These are phyloP conservation scores for Hippoglossus stenolepis DNA, from an alignment of 2,113 vertebrate species.

Conservation along the genomic window DNA sequence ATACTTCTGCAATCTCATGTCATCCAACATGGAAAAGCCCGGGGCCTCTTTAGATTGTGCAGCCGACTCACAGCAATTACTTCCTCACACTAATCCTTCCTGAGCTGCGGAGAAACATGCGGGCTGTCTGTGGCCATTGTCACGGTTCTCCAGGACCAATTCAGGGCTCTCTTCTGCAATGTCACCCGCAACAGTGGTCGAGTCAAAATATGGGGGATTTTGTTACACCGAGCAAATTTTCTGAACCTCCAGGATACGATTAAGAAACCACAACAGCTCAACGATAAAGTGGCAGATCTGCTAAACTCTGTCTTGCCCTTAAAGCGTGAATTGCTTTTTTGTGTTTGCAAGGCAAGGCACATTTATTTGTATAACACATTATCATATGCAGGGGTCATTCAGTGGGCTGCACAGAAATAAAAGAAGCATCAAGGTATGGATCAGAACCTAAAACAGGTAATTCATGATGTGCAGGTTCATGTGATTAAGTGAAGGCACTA, in stretches of 20 bases:
- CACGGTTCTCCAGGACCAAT: constrained; percentile 44
- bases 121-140: constrained; percentile 44
- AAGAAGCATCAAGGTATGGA: too few relatives aligned
- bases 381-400: too few relatives aligned
- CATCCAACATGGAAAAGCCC: constrained; percentile 17
- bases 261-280: constrained; percentile 9
- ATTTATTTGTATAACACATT: too few relatives aligned
- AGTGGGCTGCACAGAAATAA: too few relatives aligned
- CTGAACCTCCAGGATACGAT: constrained; percentile 4
- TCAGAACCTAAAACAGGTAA: too few relatives aligned
- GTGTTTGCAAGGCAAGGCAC: too few relatives aligned
- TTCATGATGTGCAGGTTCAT: too few relatives aligned
- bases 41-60: constrained; percentile 42
- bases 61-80: constrained; percentile 26
- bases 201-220: constrained; percentile 20
- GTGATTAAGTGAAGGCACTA: too few relatives aligned
- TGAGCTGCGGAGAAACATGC: constrained; percentile 52
- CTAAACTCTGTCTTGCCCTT: too few relatives aligned
- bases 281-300: neutral
- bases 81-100: constrained; percentile 53
- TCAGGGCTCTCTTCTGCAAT: constrained; percentile 23
- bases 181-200: neutral
- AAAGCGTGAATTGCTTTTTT: too few relatives aligned
- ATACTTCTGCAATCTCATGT: neutral
- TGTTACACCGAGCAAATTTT: constrained; percentile 52